Percentiles rank a stretch among this genome's conserved stretches.
Evolutionary conservation across 2,113 vertebrate genomes (phyloP).

Genomic region (Odocoileus hemionus): DNA sequence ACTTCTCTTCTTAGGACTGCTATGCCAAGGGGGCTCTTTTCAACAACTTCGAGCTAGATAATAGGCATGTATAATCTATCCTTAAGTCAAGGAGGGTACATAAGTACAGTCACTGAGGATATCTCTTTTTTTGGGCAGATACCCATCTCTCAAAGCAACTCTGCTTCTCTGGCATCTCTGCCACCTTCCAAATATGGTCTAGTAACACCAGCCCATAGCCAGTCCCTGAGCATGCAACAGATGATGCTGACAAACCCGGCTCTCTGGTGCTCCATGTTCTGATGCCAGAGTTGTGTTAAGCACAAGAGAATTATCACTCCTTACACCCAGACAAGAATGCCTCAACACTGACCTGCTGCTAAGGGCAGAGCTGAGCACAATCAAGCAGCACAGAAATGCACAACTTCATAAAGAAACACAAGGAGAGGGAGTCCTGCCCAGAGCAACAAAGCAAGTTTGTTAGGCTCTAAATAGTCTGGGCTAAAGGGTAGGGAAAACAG

Average conservation of each 20-base stretch:
- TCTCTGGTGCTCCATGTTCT: background rate
- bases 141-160: background rate
- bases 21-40: background rate
- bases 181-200: background rate
- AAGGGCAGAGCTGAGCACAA: background rate
- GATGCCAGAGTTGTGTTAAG: too few relatives aligned
- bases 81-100: background rate
- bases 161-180: background rate
- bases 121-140: background rate
- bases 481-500: background rate
- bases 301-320: background rate
- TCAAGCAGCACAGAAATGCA: background rate
- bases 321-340: background rate
- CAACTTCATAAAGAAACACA: background rate
- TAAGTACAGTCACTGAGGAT: background rate
- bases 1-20: background rate
- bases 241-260: background rate
- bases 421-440: background rate
- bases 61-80: background rate
- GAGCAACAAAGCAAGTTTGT: background rate
- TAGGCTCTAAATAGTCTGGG: background rate
- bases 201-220: background rate
- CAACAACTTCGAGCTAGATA: background rate
- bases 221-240: background rate
- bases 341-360: background rate